Evolutionary conservation across 1,140 invertebrate genomes (phyloP).

Genomic region (Pygmarrhopalites habei): DNA sequence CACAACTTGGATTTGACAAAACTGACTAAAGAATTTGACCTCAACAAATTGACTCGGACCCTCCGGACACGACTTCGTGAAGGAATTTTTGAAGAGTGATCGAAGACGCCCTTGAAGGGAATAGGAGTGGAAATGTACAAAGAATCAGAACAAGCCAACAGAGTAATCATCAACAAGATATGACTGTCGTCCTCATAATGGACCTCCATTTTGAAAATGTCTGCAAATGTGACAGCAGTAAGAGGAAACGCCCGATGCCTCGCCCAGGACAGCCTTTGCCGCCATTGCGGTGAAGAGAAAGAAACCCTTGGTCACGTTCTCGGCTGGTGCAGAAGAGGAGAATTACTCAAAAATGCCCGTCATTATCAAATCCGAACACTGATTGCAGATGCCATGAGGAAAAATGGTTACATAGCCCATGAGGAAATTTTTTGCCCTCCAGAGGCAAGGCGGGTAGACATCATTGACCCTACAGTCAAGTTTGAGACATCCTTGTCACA

Average conservation of each 20-base stretch:
- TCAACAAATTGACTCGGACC: neutral
- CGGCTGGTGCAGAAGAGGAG: neutral
- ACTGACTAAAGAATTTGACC: neutral
- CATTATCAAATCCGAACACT: neutral
- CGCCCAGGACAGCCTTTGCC: neutral
- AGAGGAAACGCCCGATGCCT: neutral
- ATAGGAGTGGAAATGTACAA: neutral
- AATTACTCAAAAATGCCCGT: neutral
- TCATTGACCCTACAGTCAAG: too few species aligned
- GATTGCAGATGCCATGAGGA: neutral
- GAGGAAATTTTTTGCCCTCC: neutral
- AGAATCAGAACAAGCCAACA: neutral
- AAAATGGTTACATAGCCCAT: neutral
- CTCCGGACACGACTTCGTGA: neutral
- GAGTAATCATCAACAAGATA: neutral
- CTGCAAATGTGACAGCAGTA: neutral
- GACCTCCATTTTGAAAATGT: neutral
- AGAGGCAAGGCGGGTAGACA: too few species aligned
- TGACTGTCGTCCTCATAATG: neutral
- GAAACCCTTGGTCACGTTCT: constrained; percentile 8
- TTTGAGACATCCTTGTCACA: too few species aligned
- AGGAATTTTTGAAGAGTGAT: neutral
- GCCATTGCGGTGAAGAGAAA: neutral
- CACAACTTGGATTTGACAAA: neutral
- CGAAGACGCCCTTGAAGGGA: neutral